Base-by-base conservation (phyloP, 2,113 vertebrate genomes). In the Lethenteron camtschaticum region DNA sequence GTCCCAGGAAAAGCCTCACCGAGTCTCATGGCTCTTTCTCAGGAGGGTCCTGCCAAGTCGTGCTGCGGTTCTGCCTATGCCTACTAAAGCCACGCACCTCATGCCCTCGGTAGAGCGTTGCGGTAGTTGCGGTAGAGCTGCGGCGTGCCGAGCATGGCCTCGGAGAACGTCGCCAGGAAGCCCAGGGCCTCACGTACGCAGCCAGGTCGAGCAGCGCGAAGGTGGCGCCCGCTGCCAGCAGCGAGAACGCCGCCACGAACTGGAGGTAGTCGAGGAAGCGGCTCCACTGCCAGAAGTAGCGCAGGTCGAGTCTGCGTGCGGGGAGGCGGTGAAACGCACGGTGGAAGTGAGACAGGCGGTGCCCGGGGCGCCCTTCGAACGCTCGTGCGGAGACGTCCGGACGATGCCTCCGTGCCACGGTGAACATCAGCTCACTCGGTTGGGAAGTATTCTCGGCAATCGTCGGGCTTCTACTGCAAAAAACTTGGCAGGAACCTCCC, bases 71-170 rank as follows among this genome's bases (percentile, higher is more conserved):
- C 41, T 7, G 41, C 41, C 41, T 41, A 41, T 41, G 41, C 41
- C 41, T 41, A 6, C 24, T 66, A 20, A 66, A n/a, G 66, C 4
- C 14, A 7, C 70, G 11, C 80, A 96, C 92, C 90, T 96, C 92
- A 96, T 97, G 75, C 92, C 92, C 73, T 95, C 89, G 0, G 92
- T 96, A 2, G 89, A 96, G 69, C 82, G 88, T 90, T 92, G 76
- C 81, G 82, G 72, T 89, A 81, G 79, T 96, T 97, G 69, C 89
- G 85, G 79, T 89, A 91, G 69, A 97, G 86, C 77, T 96, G 91
- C 0, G 92, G 92, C 2, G 87, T 78, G 0, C 92, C 92, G 74
- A 96, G 76, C 89, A 95, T 91, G 41, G 92, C 92, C 73, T 97
- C 92, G 0, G 84, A 86, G 78, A 96, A 90, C 68, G 96, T 89